Evolutionary conservation across 2,888 invertebrate species (phyloP).

Genomic region (Syritta pipiens): DNA sequence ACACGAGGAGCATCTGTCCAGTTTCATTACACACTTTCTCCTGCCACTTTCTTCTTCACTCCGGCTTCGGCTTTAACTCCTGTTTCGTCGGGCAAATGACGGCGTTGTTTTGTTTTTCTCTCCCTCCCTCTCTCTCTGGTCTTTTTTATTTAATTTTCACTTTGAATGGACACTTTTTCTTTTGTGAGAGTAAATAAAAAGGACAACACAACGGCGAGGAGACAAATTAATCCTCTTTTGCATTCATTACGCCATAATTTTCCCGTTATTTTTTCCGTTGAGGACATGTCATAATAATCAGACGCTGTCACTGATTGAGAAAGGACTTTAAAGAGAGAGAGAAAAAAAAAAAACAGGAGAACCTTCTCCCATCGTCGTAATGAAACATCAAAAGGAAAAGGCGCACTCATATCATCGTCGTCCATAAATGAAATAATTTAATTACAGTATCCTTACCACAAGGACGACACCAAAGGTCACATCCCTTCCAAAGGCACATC

Average conservation of each 20-base stretch:
- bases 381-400: slow-evolving; percentile 27
- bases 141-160: slow-evolving; percentile 62
- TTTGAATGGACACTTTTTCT: slow-evolving; percentile 60
- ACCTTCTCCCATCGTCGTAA: too few relatives aligned
- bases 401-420: slow-evolving; percentile 17
- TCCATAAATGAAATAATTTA: slow-evolving; percentile 48
- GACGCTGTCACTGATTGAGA: slow-evolving; percentile 60
- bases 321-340: slow-evolving; percentile 18
- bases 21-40: slow-evolving; percentile 33
- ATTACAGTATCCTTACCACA: slow-evolving; percentile 28
- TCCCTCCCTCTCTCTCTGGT: not conserved
- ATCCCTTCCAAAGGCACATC: slow-evolving; percentile 3
- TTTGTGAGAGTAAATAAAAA: slow-evolving; percentile 26
- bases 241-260: slow-evolving; percentile 58
- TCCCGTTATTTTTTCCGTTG: too few relatives aligned
- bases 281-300: slow-evolving; percentile 59
- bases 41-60: slow-evolving; percentile 6
- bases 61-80: not conserved
- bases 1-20: slow-evolving; percentile 34
- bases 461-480: slow-evolving; percentile 14
- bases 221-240: slow-evolving; percentile 62
- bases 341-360: too few relatives aligned
- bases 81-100: slow-evolving; percentile 9
- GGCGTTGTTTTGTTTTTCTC: slow-evolving; percentile 13
- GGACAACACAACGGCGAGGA: not conserved